Percentiles rank a stretch among this genome's conserved stretches.
Evolutionary conservation across 2,797 vertebrate genomes (phyloP).

Genomic region (Megaceryle alcyon): DNA sequence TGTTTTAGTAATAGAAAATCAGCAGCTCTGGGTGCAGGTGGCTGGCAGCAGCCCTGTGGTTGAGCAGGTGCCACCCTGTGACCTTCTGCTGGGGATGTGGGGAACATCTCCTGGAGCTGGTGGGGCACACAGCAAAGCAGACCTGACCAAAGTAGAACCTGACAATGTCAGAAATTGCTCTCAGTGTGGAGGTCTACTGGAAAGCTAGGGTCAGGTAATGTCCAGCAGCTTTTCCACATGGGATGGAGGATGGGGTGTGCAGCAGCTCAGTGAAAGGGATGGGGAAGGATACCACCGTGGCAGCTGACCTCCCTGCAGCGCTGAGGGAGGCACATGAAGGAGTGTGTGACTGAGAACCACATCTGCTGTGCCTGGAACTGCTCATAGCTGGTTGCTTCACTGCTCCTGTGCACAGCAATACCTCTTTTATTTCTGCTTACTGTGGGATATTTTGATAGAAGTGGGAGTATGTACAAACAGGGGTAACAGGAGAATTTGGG

Average conservation of each 20-base stretch:
- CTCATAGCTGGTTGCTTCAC: neutral
- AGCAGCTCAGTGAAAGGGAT: neutral
- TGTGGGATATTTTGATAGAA: neutral
- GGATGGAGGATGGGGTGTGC: neutral
- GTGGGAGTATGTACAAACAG: neutral
- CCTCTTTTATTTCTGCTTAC: neutral
- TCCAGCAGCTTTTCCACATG: neutral
- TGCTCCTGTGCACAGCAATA: neutral
- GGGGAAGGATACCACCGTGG: neutral
- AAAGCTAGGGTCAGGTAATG: neutral
- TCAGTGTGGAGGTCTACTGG: neutral
- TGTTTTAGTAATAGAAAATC: neutral
- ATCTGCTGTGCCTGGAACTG: neutral
- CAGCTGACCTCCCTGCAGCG: neutral
- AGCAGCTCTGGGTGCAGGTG: neutral
- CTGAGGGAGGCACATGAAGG: neutral
- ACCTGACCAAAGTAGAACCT: neutral
- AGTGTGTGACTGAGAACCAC: fast-evolving
- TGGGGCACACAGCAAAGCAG: neutral
- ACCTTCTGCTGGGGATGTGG: neutral
- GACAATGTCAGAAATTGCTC: neutral
- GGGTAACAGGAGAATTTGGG: neutral
- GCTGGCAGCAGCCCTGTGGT: neutral
- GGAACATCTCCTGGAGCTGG: neutral
- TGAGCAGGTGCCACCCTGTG: fast-evolving